Evolutionary conservation across 2,113 vertebrate genomes (phyloP), one percentile per base, ranked within the genome.

Genomic region (Geococcyx californianus): DNA sequence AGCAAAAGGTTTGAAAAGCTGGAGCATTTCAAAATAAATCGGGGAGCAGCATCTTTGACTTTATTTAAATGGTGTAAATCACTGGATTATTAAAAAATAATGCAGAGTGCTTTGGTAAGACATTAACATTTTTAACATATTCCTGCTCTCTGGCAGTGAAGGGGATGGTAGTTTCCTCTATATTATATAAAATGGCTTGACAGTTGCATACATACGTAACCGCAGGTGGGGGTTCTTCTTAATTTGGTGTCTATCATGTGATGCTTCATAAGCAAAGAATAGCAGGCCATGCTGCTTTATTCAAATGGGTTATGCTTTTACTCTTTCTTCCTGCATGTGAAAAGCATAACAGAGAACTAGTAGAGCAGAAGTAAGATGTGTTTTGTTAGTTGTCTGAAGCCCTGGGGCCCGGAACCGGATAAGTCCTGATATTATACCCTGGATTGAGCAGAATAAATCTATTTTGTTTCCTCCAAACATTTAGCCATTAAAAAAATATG

Each of bases 311-410:
- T 98, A 97, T 96, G 94, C 96, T 98, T 98, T 96, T 97, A 95
- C 97, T 98, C 93, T 96, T 97, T 97, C 97, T 98, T 98, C 98
- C 98, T 98, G 98, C 96, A n/a, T 98, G 98, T 98, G 98, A 98
- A 98, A 98, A 98, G 98, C 98, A 99, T 99, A 98, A 98, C 98
- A 97, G 97, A 96, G 89, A 90, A 76, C 97, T 98, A 98, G 97
- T 98, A 98, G 98, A 98, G 98, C 98, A 98, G 98, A 99, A 99
- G 98, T 99, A 99, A 99, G 98, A 98, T 93, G 97, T 98, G 98
- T 99, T 99, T 99, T 99, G 99, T 99, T 98, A 98, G 98, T 97
- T 92, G 98, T 99, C 98, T 99, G 98, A 98, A 98, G 98, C 98
- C 98, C 98, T 96, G 97, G 98, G 98, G 98, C 98, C 98, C 98